These are phyloP conservation scores for Alloplasta piceator DNA, from an alignment of 2,888 invertebrate species.

Conservation along the genomic window DNA sequence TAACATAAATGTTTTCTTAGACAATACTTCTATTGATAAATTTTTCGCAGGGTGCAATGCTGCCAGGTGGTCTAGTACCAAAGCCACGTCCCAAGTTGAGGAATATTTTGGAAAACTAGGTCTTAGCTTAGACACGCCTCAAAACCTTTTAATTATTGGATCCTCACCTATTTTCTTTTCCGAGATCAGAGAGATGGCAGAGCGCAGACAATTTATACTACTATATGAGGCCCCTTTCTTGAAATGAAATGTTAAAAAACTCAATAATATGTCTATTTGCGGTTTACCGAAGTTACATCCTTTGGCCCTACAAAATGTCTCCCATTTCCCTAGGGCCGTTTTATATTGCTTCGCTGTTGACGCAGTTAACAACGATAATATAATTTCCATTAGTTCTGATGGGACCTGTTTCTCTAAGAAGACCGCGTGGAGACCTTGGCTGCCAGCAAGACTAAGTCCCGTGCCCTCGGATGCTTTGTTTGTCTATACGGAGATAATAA, in stretches of 20 bases:
- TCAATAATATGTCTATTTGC: neutral
- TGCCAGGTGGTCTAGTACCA: no score
- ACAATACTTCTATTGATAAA: no score
- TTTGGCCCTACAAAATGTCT: neutral
- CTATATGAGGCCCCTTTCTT: slow-evolving; percentile 23
- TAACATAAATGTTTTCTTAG: slow-evolving; percentile 15
- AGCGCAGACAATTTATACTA: slow-evolving; percentile 14
- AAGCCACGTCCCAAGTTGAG: slow-evolving; percentile 47
- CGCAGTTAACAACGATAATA: neutral
- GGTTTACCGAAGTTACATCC: neutral
- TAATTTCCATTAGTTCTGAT: slow-evolving; percentile 5
- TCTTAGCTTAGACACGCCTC: slow-evolving; percentile 37
- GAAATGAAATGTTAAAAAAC: slow-evolving; percentile 17
- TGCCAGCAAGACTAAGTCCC: slow-evolving; percentile 50
- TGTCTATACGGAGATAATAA: slow-evolving; percentile 64
- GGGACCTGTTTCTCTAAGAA: no score
- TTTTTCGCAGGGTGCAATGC: no score
- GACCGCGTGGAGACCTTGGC: slow-evolving; percentile 68
- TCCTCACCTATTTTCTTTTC: slow-evolving; percentile 21
- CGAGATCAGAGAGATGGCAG: slow-evolving; percentile 40
- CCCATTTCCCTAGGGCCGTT: slow-evolving; percentile 10
- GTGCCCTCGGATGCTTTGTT: slow-evolving; percentile 65
- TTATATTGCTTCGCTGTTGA: slow-evolving; percentile 29
- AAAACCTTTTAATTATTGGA: slow-evolving; percentile 40
- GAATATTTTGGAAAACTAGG: slow-evolving; percentile 38